Base-by-base conservation (phyloP, 2,888 invertebrate species). In the Sesia apiformis region DNA sequence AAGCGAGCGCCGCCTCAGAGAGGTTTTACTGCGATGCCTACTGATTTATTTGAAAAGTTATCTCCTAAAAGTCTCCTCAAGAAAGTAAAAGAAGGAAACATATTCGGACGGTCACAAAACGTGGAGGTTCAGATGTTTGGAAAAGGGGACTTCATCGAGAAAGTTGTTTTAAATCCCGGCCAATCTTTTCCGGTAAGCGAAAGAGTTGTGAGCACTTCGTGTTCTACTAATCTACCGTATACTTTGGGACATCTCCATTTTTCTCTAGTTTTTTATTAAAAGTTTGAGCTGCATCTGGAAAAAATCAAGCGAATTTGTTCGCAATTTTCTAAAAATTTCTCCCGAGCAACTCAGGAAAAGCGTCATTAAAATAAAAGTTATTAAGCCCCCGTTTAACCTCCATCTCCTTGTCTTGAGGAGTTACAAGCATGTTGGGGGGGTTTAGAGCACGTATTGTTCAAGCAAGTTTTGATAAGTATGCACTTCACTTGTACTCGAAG, bases 21-120 rank as follows among this genome's bases (percentile, higher is more conserved):
- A 69, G 66, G 62, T 72, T 63, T 62, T 59, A 66, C 69, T 74
- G 77, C 74, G 76, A 70, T 74, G 74, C 74, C 75, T 76, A 76
- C 78, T 82, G 84, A 83, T 84, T 84, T 84, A 84, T 84, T 76
- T 77, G 79, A 74, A 83, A 84, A 83, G 78, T 84, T 82, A 69
- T 71, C 70, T 72, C 71, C 72, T 72, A 69, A 75, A 79, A 76
- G 69, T 74, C 66, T 69, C 60, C 58, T 60, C 63, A 66, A 56
- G 58, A 49, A 56, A 68, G 70, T 65, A 64, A 68, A 64, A 58
- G 63, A 64, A 71, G 74, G 69, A 68, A 73, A 72, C 71, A 78
- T 72, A 76, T 76, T 81, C 67, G 69, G 74, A 69, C 71, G 70
- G 63, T 71, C 66, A 62, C 70, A 72, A 74, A 78, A 72, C 64